Conservation (phyloP, 1,140 invertebrate genomes). For the Thaumetopoea pityocampa region DNA sequence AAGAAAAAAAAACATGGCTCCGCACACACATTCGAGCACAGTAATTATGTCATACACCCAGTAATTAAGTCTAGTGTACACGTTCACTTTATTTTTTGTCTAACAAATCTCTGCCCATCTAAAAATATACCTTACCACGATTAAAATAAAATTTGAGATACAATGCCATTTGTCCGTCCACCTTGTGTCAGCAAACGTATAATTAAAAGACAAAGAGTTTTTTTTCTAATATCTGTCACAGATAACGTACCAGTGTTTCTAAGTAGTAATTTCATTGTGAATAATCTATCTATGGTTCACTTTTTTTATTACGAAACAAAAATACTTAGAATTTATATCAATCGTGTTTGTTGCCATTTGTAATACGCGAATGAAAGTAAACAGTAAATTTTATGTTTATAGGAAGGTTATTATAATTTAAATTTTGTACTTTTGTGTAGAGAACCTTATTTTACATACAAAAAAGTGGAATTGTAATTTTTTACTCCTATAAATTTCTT, state of each 20-base stretch:
- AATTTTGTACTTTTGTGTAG: too few relatives aligned
- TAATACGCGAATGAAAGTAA: too few relatives aligned
- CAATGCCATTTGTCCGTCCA: background rate
- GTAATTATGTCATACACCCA: conserved; percentile 59
- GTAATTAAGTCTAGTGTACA: conserved; percentile 46
- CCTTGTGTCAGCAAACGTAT: conserved; percentile 19
- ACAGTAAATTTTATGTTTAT: too few relatives aligned
- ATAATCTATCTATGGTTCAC: conserved; percentile 29
- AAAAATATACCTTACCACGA: conserved; percentile 33
- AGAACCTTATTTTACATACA: too few relatives aligned
- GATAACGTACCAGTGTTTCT: conserved; percentile 37
- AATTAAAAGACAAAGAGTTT: conserved; percentile 42
- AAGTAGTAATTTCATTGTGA: conserved; percentile 37
- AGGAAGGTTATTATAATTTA: too few relatives aligned
- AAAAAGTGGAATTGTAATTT: too few relatives aligned
- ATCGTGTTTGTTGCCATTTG: too few relatives aligned
- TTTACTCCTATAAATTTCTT: too few relatives aligned
- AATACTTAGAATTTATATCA: conserved; percentile 3
- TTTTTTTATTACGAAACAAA: conserved; percentile 25
- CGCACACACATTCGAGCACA: conserved; percentile 22
- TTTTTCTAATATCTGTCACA: conserved; percentile 46
- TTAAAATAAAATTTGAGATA: conserved; percentile 14
- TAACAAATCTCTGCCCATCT: conserved; percentile 22
- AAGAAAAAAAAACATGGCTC: conserved; percentile 29
- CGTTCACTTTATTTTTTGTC: conserved; percentile 43